A percentile compares a stretch with the other conserved stretches of the same genome.
Evolutionary conservation across 2,888 invertebrate genomes (phyloP).

Genomic region (Polymixis lichenea): DNA sequence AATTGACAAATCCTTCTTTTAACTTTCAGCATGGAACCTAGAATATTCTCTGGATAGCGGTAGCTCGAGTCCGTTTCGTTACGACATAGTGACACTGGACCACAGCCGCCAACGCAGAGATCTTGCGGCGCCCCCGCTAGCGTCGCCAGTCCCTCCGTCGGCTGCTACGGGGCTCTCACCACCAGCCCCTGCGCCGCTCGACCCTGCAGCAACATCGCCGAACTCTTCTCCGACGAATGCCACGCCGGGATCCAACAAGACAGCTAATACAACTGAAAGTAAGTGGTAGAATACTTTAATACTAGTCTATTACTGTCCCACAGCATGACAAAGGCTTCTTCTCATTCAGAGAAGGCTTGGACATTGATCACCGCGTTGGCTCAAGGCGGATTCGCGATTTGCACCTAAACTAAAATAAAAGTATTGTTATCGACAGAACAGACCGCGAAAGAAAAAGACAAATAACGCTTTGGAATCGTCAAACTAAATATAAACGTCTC

Average conservation of each 20-base stretch:
- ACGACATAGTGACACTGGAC: conserved; percentile 64
- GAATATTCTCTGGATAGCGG: conserved; percentile 66
- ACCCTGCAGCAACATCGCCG: neutral
- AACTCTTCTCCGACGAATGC: conserved; percentile 36
- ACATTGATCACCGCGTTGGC: neutral
- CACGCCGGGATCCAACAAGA: conserved; percentile 53
- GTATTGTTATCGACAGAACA: too few relatives aligned
- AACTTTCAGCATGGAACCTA: conserved; percentile 66
- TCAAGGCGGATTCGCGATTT: neutral
- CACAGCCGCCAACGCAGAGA: conserved; percentile 61
- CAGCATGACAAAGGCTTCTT: neutral
- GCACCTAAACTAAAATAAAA: too few relatives aligned
- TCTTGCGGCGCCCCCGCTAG: neutral
- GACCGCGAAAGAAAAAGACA: too few relatives aligned
- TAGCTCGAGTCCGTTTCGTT: conserved; percentile 51
- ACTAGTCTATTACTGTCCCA: neutral
- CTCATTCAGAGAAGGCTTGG: neutral
- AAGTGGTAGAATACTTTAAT: conserved; percentile 42
- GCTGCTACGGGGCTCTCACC: conserved; percentile 1
- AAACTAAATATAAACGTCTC: too few relatives aligned
- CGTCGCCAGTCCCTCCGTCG: neutral
- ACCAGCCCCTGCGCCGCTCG: neutral
- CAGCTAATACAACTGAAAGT: conserved; percentile 61
- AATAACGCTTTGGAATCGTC: too few relatives aligned
- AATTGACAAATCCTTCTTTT: neutral